These are phyloP conservation scores for Frankliniella fusca DNA, from an alignment of 2,888 invertebrate genomes.

Conservation along the genomic window DNA sequence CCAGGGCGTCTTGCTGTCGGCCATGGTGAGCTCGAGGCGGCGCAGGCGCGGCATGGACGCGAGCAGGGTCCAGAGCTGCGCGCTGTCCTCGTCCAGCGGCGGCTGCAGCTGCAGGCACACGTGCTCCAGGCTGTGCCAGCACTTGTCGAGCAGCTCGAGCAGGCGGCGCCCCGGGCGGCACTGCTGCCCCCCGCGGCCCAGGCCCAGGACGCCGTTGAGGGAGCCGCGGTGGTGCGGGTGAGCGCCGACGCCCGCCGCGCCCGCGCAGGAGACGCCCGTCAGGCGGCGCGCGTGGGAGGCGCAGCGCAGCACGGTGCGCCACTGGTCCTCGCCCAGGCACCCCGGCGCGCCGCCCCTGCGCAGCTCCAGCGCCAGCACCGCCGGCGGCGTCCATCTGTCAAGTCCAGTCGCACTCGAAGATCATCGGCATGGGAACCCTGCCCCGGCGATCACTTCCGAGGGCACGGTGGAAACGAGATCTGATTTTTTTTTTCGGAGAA, in stretches of 20 bases:
- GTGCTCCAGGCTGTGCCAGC: constrained; percentile 12
- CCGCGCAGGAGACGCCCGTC: not conserved
- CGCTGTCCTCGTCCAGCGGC: constrained; percentile 8
- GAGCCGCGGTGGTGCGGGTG: not conserved
- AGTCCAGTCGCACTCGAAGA: too few relatives aligned
- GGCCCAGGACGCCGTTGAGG: not conserved
- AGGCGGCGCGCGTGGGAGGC: constrained; percentile 5
- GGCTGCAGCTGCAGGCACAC: not conserved
- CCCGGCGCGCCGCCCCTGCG: not conserved
- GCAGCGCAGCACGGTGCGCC: constrained; percentile 1
- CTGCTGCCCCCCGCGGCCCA: not conserved
- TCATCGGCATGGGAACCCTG: not conserved
- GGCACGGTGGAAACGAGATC: too few relatives aligned
- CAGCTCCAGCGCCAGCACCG: constrained; percentile 4
- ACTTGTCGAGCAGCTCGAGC: constrained; percentile 12
- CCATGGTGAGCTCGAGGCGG: constrained; percentile 7
- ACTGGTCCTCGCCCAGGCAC: not conserved
- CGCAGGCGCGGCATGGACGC: constrained; percentile 15
- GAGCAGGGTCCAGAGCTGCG: not conserved
- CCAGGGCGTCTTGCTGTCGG: not conserved
- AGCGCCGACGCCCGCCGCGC: not conserved
- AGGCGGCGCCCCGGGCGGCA: not conserved
- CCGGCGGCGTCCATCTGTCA: not conserved
- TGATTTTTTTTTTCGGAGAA: too few relatives aligned
- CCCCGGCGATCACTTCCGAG: too few relatives aligned